Evolutionary conservation across 2,888 invertebrate species (phyloP).

Genomic region (Labia minor): DNA sequence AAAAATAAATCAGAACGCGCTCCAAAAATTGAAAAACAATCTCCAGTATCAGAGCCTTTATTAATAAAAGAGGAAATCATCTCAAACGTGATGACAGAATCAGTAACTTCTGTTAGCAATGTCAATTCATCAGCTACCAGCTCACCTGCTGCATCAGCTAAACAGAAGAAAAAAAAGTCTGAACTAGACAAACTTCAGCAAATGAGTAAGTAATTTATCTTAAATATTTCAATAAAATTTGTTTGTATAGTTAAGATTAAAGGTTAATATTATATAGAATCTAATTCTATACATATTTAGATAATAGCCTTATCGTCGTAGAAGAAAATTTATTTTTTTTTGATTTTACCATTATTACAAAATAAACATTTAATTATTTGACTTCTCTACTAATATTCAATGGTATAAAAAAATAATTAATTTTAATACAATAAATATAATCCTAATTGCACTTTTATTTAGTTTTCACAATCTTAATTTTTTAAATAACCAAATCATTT

Average conservation of each 20-base stretch:
- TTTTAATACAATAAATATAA: too few species aligned
- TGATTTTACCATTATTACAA: too few species aligned
- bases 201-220: constrained; percentile 37
- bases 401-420: too few species aligned
- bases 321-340: too few species aligned
- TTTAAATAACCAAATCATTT: too few species aligned
- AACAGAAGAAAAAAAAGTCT: constrained; percentile 44
- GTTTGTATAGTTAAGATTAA: not conserved
- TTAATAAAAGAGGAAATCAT: constrained; percentile 7
- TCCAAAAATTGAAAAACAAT: constrained; percentile 14
- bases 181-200: constrained; percentile 43
- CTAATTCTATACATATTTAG: not conserved
- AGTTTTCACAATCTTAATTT: too few species aligned
- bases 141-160: constrained; percentile 30
- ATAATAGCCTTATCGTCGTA: too few species aligned
- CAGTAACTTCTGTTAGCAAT: not conserved
- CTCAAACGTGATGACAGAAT: not conserved
- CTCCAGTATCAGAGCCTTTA: not conserved
- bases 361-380: too few species aligned
- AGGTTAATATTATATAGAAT: not conserved
- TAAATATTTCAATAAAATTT: not conserved
- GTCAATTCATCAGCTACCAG: constrained; percentile 18
- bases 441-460: too few species aligned
- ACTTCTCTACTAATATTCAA: too few species aligned
- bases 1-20: constrained; percentile 16